Conservation (phyloP, 2,113 vertebrate species). For the Drymodes brunneopygia region DNA sequence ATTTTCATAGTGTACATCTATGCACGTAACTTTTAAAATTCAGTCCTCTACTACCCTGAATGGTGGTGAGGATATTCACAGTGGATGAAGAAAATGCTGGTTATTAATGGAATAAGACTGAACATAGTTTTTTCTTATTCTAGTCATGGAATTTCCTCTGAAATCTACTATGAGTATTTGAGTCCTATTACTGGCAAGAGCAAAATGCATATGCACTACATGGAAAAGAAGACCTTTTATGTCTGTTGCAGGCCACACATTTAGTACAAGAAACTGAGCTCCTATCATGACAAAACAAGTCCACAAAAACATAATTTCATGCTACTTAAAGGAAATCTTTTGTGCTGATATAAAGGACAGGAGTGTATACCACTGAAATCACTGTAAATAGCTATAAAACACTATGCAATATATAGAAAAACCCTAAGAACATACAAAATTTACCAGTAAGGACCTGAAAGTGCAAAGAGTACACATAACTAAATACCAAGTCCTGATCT, state of each 20-base stretch:
- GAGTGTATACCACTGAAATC: constrained; percentile 37
- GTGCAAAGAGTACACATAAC: constrained; percentile 49
- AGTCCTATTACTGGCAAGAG: constrained; percentile 15
- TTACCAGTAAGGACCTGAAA: constrained; percentile 50
- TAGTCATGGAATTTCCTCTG: constrained; percentile 5
- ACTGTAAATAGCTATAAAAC: constrained; percentile 28
- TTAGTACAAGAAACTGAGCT: constrained; percentile 16
- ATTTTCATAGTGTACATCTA: constrained; percentile 16
- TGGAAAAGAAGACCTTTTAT: constrained; percentile 7
- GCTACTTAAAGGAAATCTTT: not conserved
- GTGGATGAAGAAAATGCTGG: constrained; percentile 30
- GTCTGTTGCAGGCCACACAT: constrained; percentile 21
- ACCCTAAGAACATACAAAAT: constrained; percentile 45
- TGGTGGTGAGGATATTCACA: not conserved
- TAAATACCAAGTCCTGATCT: constrained; percentile 45
- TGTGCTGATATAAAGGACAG: constrained; percentile 21
- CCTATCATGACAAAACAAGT: constrained; percentile 37
- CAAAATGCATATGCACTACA: not conserved
- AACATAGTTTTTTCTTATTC: constrained; percentile 15
- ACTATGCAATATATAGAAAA: not conserved
- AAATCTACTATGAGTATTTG: not conserved
- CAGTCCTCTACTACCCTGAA: not conserved
- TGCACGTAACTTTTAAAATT: not conserved
- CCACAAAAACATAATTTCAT: constrained; percentile 27
- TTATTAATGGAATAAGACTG: constrained; percentile 31